A percentile compares a stretch with the other conserved stretches of the same genome.
Conservation (phyloP, 2,888 invertebrate genomes). For the Brachyopa scutellaris region DNA sequence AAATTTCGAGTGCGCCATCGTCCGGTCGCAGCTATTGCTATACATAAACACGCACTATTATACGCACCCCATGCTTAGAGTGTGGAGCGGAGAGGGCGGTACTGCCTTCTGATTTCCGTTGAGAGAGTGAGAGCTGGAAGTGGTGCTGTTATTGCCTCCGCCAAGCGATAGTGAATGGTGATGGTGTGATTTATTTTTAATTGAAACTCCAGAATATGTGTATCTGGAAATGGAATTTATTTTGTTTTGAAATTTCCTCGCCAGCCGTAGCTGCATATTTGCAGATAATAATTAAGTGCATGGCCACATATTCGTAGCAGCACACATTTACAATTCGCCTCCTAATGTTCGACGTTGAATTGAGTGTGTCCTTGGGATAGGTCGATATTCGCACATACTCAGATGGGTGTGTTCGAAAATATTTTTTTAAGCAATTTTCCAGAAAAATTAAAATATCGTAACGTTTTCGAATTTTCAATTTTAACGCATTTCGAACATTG, state of each 20-base stretch:
- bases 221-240: slow-evolving; percentile 79
- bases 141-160: slow-evolving; percentile 68
- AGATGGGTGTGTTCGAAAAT: too few relatives aligned
- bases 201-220: slow-evolving; percentile 80
- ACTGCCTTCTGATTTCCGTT: slow-evolving; percentile 59
- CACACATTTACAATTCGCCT: slow-evolving; percentile 52
- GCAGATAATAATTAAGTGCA: slow-evolving; percentile 81
- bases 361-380: slow-evolving; percentile 51
- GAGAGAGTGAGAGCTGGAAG: slow-evolving; percentile 41
- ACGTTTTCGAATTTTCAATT: too few relatives aligned
- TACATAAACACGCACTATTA: slow-evolving; percentile 40
- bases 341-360: slow-evolving; percentile 36
- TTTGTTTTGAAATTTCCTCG: slow-evolving; percentile 81
- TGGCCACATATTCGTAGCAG: slow-evolving; percentile 75
- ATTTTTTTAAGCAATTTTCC: too few relatives aligned
- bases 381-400: slow-evolving; percentile 33
- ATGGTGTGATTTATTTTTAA: slow-evolving; percentile 81
- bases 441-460: too few relatives aligned
- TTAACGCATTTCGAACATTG: too few relatives aligned
- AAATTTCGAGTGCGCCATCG: slow-evolving; percentile 52
- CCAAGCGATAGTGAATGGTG: slow-evolving; percentile 48
- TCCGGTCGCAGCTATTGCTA: slow-evolving; percentile 12
- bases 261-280: slow-evolving; percentile 78
- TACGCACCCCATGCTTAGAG: neutral
- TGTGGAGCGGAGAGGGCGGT: neutral